Percentiles rank a stretch among this genome's conserved stretches.
phyloP scores from a whole-genome alignment of 2,888 invertebrate species.

The Crepidodera aurea region DNA sequence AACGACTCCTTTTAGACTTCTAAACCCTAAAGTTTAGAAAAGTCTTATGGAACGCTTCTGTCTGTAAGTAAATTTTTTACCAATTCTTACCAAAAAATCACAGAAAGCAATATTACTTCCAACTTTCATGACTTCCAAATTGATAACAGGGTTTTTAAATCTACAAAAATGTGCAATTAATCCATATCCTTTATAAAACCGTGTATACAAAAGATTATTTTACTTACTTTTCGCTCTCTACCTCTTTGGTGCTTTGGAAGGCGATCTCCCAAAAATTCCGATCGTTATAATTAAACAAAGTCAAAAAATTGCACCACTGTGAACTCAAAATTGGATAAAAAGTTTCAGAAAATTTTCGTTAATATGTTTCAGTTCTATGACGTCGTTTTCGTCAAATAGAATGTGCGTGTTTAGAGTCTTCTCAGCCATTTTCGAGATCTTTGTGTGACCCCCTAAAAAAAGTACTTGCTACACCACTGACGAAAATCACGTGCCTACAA shows the following conservation, averaged over 20 bases:
- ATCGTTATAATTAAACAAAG: conserved; percentile 75
- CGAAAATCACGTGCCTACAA: no score
- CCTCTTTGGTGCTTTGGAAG: conserved; percentile 46
- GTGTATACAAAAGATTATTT: no score
- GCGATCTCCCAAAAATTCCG: conserved; percentile 70
- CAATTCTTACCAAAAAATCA: conserved; percentile 75
- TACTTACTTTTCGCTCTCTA: conserved; percentile 21
- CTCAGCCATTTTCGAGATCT: conserved; percentile 67
- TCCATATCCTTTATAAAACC: no score
- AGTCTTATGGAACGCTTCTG: no score
- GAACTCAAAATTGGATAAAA: conserved; percentile 74
- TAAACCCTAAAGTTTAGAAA: no score
- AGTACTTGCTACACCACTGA: no score
- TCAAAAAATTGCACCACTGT: conserved; percentile 82
- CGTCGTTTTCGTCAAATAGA: conserved; percentile 44
- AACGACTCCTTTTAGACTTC: no score
- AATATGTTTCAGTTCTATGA: conserved; percentile 64
- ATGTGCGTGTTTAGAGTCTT: conserved; percentile 39
- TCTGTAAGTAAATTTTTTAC: neutral
- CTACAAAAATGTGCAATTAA: no score
- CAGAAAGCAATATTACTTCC: conserved; percentile 78
- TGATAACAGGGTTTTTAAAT: conserved; percentile 57
- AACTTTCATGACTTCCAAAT: conserved; percentile 71
- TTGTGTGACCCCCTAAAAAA: conserved; percentile 63
- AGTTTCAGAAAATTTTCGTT: conserved; percentile 67